Evolutionary conservation across 2,113 vertebrate species (phyloP), one percentile per base, ranked within the genome.

Genomic region (Pachycephala philippinensis): DNA sequence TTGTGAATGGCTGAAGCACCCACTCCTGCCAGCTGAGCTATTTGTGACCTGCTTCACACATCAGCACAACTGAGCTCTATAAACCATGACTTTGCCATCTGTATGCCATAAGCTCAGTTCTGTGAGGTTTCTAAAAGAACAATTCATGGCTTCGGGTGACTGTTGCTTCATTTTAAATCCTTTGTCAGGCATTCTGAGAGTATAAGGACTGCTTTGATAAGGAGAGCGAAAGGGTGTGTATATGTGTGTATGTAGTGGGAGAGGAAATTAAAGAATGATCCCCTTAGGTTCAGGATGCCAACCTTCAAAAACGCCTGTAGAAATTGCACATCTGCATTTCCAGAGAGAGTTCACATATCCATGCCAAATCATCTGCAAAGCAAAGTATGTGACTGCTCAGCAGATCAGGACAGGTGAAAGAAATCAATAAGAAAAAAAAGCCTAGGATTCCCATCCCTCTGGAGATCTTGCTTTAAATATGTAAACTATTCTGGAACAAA

Each of bases 81-180:
- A 84, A 87, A 66, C 61, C 87, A 52, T 89, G 70, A 94, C 87
- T 83, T 87, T 59, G 19, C 78, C 85, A 89, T 64, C 84, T 94
- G 69, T 42, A 31, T 49, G 18, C 37, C 5, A 1, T 19, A 85
- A 85, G 22, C 59, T 79, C 84, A 79, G 40, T 31, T 80, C 53
- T 78, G 7, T 20, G 70, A 47, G 14, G 9, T 49, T 93, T 84
- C 66, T 72, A 60, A 68, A 59, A 68, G 47, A 74, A 24, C 33
- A 66, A 22, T 27, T 70, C 23, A 52, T n/a, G 57, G 31, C n/a
- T 87, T 68, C 24, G 5, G 9, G 22, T 89, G n/a, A 39, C 11
- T 39, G n/a, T 31, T 84, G n/a, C 22, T 85, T 68, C 21, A 21
- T 75, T 91, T 87, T 37, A 75, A 79, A 91, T 35, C 11, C 33